Evolutionary conservation across 1,140 invertebrate species (phyloP).

Genomic region (Leptinotarsa lineolata): DNA sequence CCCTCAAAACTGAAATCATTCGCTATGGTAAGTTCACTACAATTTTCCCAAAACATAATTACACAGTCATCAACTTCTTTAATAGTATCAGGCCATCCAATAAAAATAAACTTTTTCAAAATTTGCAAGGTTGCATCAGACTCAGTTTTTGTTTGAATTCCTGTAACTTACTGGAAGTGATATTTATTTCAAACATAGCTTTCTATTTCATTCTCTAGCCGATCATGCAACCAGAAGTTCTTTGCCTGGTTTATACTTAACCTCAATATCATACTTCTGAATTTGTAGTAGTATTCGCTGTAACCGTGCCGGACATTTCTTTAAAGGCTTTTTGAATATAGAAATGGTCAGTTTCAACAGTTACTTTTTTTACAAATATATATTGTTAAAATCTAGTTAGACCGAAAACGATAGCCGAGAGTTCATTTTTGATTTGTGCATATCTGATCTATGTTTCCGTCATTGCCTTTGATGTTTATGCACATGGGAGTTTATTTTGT

Average conservation of each 20-base stretch:
- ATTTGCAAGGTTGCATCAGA: conserved; percentile 44
- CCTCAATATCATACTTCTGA: conserved; percentile 55
- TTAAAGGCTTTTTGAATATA: conserved; percentile 47
- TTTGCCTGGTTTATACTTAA: no score
- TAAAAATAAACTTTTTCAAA: no score
- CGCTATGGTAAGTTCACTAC: not conserved
- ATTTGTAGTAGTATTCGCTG: conserved; percentile 53
- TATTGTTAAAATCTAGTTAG: no score
- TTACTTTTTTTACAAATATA: no score
- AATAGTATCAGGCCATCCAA: no score
- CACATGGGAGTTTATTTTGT: no score
- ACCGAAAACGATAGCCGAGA: no score
- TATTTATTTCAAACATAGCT: not conserved
- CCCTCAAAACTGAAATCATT: not conserved
- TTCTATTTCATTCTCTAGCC: conserved; percentile 11
- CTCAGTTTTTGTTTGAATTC: conserved; percentile 33
- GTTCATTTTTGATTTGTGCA: no score
- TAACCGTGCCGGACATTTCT: conserved; percentile 45
- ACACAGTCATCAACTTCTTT: not conserved
- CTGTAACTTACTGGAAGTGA: not conserved
- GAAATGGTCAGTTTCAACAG: no score
- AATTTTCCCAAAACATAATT: not conserved
- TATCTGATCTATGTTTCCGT: no score
- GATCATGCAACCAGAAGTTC: conserved; percentile 38
- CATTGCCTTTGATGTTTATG: no score